A percentile compares a stretch with the other conserved stretches of the same genome.
Conservation (phyloP, 2,797 vertebrate genomes). For the Cyprinella venusta region DNA sequence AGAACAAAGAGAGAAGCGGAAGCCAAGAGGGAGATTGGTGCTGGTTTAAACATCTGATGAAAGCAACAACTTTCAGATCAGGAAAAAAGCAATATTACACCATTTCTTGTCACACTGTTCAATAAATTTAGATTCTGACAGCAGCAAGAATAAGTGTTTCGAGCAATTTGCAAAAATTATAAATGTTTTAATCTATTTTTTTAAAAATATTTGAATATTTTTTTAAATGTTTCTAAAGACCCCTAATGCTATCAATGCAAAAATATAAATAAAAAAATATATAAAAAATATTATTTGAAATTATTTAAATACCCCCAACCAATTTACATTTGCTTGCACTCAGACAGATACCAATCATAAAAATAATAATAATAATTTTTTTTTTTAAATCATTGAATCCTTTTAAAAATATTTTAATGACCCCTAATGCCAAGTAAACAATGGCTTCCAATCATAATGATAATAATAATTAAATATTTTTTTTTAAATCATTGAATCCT, state of each 20-base stretch:
- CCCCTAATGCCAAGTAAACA: no score
- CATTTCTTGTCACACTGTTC: slow-evolving; percentile 32
- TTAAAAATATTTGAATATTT: background rate
- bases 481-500: background rate
- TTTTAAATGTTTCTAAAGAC: background rate
- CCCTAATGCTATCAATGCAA: background rate
- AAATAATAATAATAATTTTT: background rate
- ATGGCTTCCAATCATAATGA: no score
- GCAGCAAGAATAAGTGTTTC: slow-evolving; percentile 25
- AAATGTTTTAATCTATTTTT: background rate
- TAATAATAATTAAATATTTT: background rate
- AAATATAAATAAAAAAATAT: no score
- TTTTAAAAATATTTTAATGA: no score
- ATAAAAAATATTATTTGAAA: no score
- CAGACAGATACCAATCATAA: no score
- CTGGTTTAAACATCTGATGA: slow-evolving; percentile 33
- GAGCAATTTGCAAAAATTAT: no score
- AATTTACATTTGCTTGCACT: background rate
- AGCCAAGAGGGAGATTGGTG: slow-evolving; percentile 11
- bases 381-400: background rate
- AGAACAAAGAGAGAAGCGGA: slow-evolving; percentile 35
- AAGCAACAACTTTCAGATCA: slow-evolving; percentile 30
- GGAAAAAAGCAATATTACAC: slow-evolving; percentile 45
- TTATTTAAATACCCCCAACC: background rate
- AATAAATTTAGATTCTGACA: slow-evolving; percentile 3